Evolutionary conservation across 2,888 invertebrate genomes (phyloP).

Genomic region (Catocala fraxini): DNA sequence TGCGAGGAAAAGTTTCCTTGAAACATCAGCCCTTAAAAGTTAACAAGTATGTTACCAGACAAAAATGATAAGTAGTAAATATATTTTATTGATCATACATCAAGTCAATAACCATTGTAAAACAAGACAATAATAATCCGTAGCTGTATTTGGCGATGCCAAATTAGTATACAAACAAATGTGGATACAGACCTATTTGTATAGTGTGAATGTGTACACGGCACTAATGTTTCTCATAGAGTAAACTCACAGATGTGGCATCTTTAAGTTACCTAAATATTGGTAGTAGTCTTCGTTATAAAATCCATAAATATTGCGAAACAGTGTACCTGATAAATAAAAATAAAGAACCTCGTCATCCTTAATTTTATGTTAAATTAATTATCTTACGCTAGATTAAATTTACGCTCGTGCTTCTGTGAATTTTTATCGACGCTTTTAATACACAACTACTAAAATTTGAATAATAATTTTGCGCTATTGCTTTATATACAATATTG

Average conservation of each 20-base stretch:
- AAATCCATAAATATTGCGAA: neutral
- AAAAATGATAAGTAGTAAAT: conserved; percentile 19
- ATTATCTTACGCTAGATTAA: conserved; percentile 3
- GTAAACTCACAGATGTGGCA: conserved; percentile 40
- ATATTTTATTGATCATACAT: conserved; percentile 57
- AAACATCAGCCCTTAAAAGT: neutral
- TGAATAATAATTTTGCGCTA: too few species aligned
- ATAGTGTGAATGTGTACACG: conserved; percentile 44
- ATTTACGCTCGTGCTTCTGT: conserved; percentile 12
- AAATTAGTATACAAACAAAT: conserved; percentile 65
- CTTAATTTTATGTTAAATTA: conserved; percentile 4
- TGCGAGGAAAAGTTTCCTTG: too few species aligned
- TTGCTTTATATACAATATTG: neutral
- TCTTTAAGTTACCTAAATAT: too few species aligned
- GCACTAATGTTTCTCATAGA: conserved; percentile 41
- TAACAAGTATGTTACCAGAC: conserved; percentile 5
- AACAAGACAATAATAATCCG: conserved; percentile 61
- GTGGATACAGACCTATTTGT: conserved; percentile 51
- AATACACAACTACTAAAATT: neutral
- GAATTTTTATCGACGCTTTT: neutral
- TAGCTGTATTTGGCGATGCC: conserved; percentile 59
- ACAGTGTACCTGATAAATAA: neutral
- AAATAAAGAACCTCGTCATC: neutral
- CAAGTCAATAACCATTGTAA: conserved; percentile 54
- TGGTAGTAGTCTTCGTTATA: too few species aligned